phyloP scores from a whole-genome alignment of 2,797 vertebrate genomes.

The Gallinago solitaria region DNA sequence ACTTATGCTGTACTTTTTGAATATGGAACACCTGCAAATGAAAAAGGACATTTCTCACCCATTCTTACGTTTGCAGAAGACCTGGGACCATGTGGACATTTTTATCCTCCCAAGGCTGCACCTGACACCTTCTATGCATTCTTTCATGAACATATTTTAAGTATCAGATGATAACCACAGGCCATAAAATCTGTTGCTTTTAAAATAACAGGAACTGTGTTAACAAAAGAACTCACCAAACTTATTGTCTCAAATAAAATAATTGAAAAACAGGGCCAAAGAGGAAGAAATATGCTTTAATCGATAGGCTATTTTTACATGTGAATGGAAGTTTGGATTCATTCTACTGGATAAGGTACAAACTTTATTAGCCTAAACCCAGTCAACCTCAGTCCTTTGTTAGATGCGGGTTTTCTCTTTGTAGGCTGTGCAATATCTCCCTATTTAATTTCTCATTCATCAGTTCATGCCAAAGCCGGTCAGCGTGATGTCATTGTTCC shows the following conservation, averaged over 20 bases:
- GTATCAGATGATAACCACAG: constrained; percentile 9
- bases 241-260: constrained; percentile 58
- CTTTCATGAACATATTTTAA: constrained; percentile 31
- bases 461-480: neutral
- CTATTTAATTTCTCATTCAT: constrained; percentile 13
- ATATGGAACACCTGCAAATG: neutral
- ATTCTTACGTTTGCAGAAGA: neutral
- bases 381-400: constrained; percentile 58
- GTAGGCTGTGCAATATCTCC: neutral
- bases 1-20: neutral
- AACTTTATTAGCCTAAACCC: constrained; percentile 21
- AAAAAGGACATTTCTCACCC: neutral
- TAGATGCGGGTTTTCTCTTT: neutral
- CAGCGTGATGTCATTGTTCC: neutral
- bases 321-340: constrained; percentile 67
- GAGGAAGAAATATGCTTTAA: constrained; percentile 72
- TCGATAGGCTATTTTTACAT: constrained; percentile 74
- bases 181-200: constrained; percentile 24
- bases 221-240: constrained; percentile 58
- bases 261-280: constrained; percentile 57
- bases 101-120: neutral
- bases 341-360: constrained; percentile 31
- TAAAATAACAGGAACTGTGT: constrained; percentile 60
- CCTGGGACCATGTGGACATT: neutral
- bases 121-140: constrained; percentile 44